Evolutionary conservation across 2,113 vertebrate species (phyloP).

Genomic region (Nerophis lumbriciformis): DNA sequence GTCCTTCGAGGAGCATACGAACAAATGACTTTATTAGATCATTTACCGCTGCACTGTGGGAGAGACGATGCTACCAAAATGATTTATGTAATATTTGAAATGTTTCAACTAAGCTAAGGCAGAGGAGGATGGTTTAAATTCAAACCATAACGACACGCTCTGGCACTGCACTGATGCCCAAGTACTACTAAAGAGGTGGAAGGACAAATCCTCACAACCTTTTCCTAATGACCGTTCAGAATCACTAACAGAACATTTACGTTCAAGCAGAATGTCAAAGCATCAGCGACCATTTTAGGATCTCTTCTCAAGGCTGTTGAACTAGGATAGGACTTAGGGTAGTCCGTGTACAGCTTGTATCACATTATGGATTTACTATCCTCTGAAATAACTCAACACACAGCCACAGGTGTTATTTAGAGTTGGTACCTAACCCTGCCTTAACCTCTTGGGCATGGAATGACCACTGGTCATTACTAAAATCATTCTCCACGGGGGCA

Average conservation of each 20-base stretch:
- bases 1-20: constrained; percentile 4
- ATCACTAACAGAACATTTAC: not conserved
- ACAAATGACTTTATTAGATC: not conserved
- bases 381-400: too few species aligned
- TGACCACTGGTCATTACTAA: too few species aligned
- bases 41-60: constrained; percentile 31
- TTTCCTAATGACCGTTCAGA: not conserved
- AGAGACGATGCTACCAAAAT: constrained; percentile 22
- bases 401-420: too few species aligned
- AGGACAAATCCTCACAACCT: not conserved
- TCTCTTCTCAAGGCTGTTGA: too few species aligned
- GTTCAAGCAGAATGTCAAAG: constrained; percentile 2
- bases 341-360: too few species aligned
- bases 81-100: constrained; percentile 9
- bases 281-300: not conserved
- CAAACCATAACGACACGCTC: constrained; percentile 23
- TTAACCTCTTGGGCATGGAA: too few species aligned
- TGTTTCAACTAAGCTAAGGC: constrained; percentile 13
- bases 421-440: too few species aligned
- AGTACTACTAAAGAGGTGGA: constrained; percentile 25
- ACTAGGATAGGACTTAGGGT: too few species aligned
- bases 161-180: constrained; percentile 40
- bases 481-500: too few species aligned
- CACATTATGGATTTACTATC: too few species aligned
- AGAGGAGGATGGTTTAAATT: constrained; percentile 12